Base-by-base conservation (phyloP, 1,140 invertebrate species). In the Camponotus floridanus region DNA sequence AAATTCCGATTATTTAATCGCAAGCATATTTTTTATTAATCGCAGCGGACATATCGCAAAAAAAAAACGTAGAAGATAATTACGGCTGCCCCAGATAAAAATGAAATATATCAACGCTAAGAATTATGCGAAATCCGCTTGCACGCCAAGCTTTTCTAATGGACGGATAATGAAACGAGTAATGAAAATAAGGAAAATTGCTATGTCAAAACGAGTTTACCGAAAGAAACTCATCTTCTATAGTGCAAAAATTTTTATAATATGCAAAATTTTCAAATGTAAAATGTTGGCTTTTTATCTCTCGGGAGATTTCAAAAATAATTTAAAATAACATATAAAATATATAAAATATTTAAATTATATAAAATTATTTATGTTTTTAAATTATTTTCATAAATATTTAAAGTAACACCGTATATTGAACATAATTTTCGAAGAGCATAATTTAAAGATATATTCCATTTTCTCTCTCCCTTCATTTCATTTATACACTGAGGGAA, bases 1-100 rank as follows among this genome's bases (percentile, higher is more conserved):
- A 45, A 31, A 65, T 78, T 64, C 6, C 33, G 65, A 65, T 65
- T 48, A 48, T 45, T 78, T 11, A 15, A 5, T 31, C 55, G 55
- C 13, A 15, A 21, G 55, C 3, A 18, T 45, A 15, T 65, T 64
- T 65, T 33, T 51, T 26, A 26, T 36, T 51, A 51, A 6, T n/a
- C 8, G 21, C 21, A 39, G 4, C 15, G 9, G 0, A 31, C 42
- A 6, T 76, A 3, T 76, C 26, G 74, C 26, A 26, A 45, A 62
- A 76, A 64, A 45, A 3, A 26, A 15, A 39, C 7, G 13, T 3
- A 13, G 33, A 39, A 42, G 33, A 76, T 76, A 76, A 76, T n/a
- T 42, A 9, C 42, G 45, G 9, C 26, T 51, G 0, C 18, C 26
- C 21, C 15, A n/a, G 15, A 33, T 3, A 18, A 64, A 26, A 61